A percentile compares a stretch with the other conserved stretches of the same genome.
Conservation (phyloP, 1,140 invertebrate species). For the Psix sp. region DNA sequence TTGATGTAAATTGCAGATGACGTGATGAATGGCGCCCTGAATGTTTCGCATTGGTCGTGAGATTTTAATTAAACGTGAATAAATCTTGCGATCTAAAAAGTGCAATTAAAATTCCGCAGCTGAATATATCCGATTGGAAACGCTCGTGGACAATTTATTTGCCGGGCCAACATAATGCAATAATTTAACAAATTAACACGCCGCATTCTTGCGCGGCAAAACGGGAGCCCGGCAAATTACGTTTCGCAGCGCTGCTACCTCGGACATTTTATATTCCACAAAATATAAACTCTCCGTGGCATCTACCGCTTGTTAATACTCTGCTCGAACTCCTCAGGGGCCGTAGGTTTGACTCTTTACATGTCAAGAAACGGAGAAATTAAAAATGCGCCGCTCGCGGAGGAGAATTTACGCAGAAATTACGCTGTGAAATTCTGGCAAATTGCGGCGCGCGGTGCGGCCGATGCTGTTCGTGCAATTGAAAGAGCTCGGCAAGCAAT, state of each 20-base stretch:
- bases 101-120: slow-evolving; percentile 3
- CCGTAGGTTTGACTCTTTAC: no score
- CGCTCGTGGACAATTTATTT: slow-evolving; percentile 1
- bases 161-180: neutral
- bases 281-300: neutral
- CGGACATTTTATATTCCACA: neutral
- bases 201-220: neutral
- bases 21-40: slow-evolving; percentile 17
- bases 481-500: no score
- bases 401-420: no score
- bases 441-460: no score
- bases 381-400: no score
- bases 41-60: slow-evolving; percentile 7
- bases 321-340: no score
- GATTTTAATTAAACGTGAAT: slow-evolving; percentile 14
- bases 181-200: slow-evolving; percentile 1
- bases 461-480: no score
- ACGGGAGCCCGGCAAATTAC: neutral
- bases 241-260: neutral
- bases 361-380: no score
- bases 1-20: slow-evolving; percentile 33
- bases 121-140: neutral
- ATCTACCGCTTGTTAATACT: no score
- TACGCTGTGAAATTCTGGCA: no score
- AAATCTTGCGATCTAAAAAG: neutral